Evolutionary conservation across 2,888 invertebrate species (phyloP), one percentile per base, ranked within the genome.

Genomic region (Mythimna loreyi): DNA sequence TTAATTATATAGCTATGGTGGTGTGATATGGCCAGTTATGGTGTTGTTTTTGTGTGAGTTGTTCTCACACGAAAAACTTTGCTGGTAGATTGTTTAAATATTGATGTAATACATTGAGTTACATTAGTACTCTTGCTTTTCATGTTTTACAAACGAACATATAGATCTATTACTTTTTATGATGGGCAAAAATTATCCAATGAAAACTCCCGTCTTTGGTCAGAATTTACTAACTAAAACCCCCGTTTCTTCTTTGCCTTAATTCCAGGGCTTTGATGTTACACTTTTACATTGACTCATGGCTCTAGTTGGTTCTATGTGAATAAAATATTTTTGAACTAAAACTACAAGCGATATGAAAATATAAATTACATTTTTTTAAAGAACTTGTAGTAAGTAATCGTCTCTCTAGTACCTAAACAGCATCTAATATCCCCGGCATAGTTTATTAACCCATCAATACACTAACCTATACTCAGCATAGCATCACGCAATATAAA

Each of bases 1-100:
- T 90, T 90, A 87, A 88, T 89, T 84, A 82, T 76, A 78, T 73
- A 67, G 59, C 50, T 80, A 53, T 21, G 23, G 59, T 57, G 33
- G 65, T 80, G 63, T 71, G 59, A 64, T 64, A 45, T 5, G 28
- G 28, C 45, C 50, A 45, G 64, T 71, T 68, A 59, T 67, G 62
- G 53, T 58, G 28, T 40, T 25, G 23, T 33, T 55, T 71, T 71
- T 45, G 9, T 33, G 8, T 36, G 13, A 21, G 36, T 16, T 40
- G 40, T 40, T 40, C 13, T 40, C 16, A 40, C 5, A 40, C 3
- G 19, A 47, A 0, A 25, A 9, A 16, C 40, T 4, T 40, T 40
- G 8, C 0, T 30, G 1, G 9, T 19, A 7, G 0, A 43, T 19
- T 47, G 5, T 1, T 21, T 30, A 21, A 40, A 72, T 25, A 9